phyloP scores from a whole-genome alignment of 2,888 invertebrate genomes.

The Prosapia bicincta region DNA sequence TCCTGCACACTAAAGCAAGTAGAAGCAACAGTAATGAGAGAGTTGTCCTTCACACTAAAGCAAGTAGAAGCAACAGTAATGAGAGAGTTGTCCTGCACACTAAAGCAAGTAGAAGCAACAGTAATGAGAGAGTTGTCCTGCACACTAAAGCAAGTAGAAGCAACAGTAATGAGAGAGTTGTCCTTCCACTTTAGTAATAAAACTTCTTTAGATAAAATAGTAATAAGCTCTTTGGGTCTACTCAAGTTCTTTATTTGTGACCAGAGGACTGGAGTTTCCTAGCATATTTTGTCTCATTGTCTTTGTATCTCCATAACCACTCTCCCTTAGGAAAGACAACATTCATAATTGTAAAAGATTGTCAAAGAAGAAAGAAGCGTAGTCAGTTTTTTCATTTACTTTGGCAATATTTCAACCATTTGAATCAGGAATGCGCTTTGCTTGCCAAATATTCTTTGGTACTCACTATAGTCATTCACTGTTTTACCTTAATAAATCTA shows the following conservation, averaged over 20 bases:
- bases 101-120: no score
- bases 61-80: no score
- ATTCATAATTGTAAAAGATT: slow-evolving; percentile 38
- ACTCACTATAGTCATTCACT: slow-evolving; percentile 10
- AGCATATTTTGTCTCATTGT: slow-evolving; percentile 38
- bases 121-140: no score
- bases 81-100: no score
- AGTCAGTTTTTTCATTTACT: slow-evolving; percentile 34
- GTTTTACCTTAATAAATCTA: slow-evolving; percentile 40
- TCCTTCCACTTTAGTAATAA: no score
- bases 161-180: no score
- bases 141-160: no score
- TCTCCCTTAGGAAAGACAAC: slow-evolving; percentile 32
- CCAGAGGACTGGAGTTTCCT: slow-evolving; percentile 33
- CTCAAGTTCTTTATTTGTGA: slow-evolving; percentile 9
- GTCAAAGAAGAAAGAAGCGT: slow-evolving; percentile 37
- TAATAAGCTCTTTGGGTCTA: slow-evolving; percentile 2
- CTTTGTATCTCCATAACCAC: slow-evolving; percentile 37
- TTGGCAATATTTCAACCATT: slow-evolving; percentile 31
- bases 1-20: no score
- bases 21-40: no score
- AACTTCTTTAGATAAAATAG: no score
- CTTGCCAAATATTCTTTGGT: slow-evolving; percentile 39
- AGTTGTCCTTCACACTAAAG: no score
- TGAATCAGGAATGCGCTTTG: slow-evolving; percentile 36